phyloP scores from a whole-genome alignment of 2,113 vertebrate species.

The Myotis yumanensis region DNA sequence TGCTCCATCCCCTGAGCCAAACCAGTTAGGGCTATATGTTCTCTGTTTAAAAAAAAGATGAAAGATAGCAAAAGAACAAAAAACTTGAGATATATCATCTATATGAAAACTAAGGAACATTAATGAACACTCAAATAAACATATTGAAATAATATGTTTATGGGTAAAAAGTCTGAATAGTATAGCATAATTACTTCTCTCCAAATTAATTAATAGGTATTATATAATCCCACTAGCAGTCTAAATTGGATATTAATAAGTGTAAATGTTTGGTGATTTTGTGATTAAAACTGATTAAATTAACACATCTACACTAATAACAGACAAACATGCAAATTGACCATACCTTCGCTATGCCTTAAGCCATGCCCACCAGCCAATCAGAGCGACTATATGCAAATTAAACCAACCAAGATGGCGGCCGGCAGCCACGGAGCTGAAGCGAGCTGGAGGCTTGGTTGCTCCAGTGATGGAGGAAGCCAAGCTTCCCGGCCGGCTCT shows the following conservation, averaged over 20 bases:
- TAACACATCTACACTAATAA: not conserved
- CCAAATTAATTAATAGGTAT: not conserved
- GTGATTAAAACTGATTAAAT: not conserved
- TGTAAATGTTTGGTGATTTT: not conserved
- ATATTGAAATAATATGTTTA: not conserved
- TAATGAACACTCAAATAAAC: not conserved
- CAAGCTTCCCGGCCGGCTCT: too few species aligned
- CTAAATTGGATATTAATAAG: not conserved
- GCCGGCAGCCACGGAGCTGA: too few species aligned
- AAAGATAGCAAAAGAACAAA: constrained; percentile 12
- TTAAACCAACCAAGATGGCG: too few species aligned
- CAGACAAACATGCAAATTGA: too few species aligned
- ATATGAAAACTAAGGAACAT: not conserved
- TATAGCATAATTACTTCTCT: not conserved
- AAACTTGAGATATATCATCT: not conserved
- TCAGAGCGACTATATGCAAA: too few species aligned
- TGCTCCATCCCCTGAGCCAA: too few species aligned
- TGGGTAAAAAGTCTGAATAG: not conserved
- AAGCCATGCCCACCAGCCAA: too few species aligned
- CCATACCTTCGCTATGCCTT: too few species aligned
- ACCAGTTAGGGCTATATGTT: not conserved
- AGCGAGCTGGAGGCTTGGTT: too few species aligned
- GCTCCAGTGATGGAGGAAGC: too few species aligned
- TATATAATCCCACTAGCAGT: not conserved
- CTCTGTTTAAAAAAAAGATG: not conserved